Base-by-base conservation (phyloP, 2,888 invertebrate species). In the Drosophila nr. fundita region DNA sequence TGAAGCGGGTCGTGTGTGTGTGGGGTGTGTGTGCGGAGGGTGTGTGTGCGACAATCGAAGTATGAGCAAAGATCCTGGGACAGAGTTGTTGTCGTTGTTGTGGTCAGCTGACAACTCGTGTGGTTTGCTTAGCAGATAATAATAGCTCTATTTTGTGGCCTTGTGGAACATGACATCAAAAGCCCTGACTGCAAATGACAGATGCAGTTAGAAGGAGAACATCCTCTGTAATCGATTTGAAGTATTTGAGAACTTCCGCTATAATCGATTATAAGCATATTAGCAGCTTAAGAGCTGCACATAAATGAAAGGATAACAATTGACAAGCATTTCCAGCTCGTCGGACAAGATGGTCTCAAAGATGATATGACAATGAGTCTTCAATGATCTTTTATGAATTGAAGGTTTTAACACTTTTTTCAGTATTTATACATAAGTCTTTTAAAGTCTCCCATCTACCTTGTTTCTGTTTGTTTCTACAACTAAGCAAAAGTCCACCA, bases 21-120 rank as follows among this genome's bases (percentile, higher is more conserved):
- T 36, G 3, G 15, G 7, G 36, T 36, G 6, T 42, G 42, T 3
- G 3, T 6, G 6, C 11, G 6, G 45, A 7, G 13, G 3, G 24
- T 45, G 7, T 42, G 15, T 45, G 24, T 45, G 30, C 40, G 54
- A 48, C 60, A 64, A 52, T 69, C 57, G 52, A 67, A 72, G 40
- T 48, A 49, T 27, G 40, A 58, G 38, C 32, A 52, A 34, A 73
- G 68, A 78, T 74, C 27, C 24, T 45, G 24, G 24, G 15, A 4
- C 24, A 4, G n/a, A 4, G 24, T 13, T 6, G 2, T 21, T 13
- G 42, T 42, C 13, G 21, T 68, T 73, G 73, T 69, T 67, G 63
- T 74, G 66, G 62, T 78, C 54, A 57, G 70, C 52, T 66, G 30
- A 49, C 57, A 64, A 50, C 32, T 54, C 48, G 18, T 75, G 59